Evolutionary conservation across 2,888 invertebrate species (phyloP).

Genomic region (Noctua janthina): DNA sequence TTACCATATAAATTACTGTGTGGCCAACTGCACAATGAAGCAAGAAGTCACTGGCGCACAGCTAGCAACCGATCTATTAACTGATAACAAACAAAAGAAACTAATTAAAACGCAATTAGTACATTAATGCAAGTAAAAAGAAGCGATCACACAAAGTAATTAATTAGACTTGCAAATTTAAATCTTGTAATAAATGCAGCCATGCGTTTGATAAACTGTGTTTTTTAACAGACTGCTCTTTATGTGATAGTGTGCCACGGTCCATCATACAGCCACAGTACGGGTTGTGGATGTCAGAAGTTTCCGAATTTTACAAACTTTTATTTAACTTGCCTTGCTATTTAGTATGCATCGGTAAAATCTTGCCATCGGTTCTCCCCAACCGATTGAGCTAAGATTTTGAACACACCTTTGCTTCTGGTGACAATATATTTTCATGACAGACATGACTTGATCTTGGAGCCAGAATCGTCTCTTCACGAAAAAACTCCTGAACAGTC

Average conservation of each 20-base stretch:
- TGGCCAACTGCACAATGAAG: background rate
- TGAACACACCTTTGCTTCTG: no score
- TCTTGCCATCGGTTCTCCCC: background rate
- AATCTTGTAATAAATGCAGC: slow-evolving; percentile 21
- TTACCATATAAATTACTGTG: background rate
- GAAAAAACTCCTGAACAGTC: background rate
- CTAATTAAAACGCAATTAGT: slow-evolving; percentile 53
- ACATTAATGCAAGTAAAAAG: slow-evolving; percentile 31
- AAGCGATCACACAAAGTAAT: slow-evolving; percentile 12
- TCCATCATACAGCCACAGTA: background rate
- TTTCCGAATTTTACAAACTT: background rate
- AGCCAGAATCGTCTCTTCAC: background rate
- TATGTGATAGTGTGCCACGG: background rate
- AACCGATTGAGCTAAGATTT: background rate
- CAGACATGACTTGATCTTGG: no score
- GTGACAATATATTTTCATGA: no score
- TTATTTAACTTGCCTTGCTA: background rate
- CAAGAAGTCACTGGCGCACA: background rate
- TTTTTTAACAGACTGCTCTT: background rate
- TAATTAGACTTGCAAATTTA: slow-evolving; percentile 46
- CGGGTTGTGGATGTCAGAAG: background rate
- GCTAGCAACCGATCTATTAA: slow-evolving; percentile 27
- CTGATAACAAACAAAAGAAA: slow-evolving; percentile 39
- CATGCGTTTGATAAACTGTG: background rate
- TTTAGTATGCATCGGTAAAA: background rate